These are phyloP conservation scores for Dascillus cervinus DNA, from an alignment of 2,888 invertebrate species.

Conservation along the genomic window DNA sequence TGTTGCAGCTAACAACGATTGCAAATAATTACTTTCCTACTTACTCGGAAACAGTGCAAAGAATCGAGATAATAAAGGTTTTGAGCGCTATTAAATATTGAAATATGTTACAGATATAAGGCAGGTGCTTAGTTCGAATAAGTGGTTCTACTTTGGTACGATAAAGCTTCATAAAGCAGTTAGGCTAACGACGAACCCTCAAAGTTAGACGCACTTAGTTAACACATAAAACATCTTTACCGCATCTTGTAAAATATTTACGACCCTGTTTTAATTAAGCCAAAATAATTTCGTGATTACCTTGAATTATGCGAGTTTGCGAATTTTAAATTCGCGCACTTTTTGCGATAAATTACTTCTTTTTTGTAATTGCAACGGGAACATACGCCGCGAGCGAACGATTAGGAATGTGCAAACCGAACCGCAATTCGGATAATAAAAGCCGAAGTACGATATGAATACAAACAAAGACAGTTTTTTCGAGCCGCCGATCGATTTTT, in stretches of 20 bases:
- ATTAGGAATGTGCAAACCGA: too few species aligned
- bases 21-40: conserved; percentile 23
- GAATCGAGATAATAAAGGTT: not conserved
- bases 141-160: conserved; percentile 7
- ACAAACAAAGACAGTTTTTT: too few species aligned
- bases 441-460: too few species aligned
- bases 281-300: conserved; percentile 25
- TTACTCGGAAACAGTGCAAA: not conserved
- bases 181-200: conserved; percentile 10
- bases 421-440: conserved; percentile 11
- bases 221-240: conserved; percentile 23
- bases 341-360: too few species aligned
- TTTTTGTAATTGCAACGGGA: too few species aligned
- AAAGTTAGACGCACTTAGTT: conserved; percentile 13
- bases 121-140: not conserved
- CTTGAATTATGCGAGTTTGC: conserved; percentile 20
- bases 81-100: not conserved
- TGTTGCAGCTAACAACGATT: conserved; percentile 18
- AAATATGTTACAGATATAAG: not conserved
- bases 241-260: conserved; percentile 25
- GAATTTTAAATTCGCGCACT: conserved; percentile 15
- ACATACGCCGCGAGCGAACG: too few species aligned
- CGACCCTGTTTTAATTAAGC: conserved; percentile 24
- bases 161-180: conserved; percentile 10
- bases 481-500: too few species aligned